Evolutionary conservation across 2,113 vertebrate species (phyloP), one percentile per base, ranked within the genome.

Genomic region (Myotis lucifugus): DNA sequence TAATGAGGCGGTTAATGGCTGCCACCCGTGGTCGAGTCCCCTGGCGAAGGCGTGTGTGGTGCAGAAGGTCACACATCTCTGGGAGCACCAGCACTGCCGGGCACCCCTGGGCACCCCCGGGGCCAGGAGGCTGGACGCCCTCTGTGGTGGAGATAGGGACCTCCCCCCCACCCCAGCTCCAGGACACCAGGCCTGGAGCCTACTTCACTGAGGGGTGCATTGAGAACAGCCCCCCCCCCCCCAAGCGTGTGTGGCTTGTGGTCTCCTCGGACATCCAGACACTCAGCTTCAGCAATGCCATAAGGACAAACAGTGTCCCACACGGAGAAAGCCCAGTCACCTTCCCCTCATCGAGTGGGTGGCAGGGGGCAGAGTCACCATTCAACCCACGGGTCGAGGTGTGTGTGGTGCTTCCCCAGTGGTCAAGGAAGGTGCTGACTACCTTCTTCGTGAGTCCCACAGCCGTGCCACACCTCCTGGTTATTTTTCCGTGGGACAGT

Each of bases 1-100:
- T 98, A 98, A 98, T 97, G 90, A 98, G 93, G 93, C 15, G 6
- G 98, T 98, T 98, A 98, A 98, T 97, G 91, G 76, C 97, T 97
- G 98, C 96, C 96, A 81, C 74, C 95, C 93, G 97, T 97, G 94
- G 95, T 97, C 93, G 74, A 88, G 74, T 54, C 4, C 46, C 89
- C 87, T 54, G 72, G 96, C 54, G 52, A 92, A 95, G 96, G 85
- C 95, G 21, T 56, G 54, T 1, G 0, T 40, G 10, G 29, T 70
- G 40, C 76, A 87, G 95, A 67, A 85, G 70, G 67, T 88, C 93
- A 52, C 88, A 87, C 81, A 50, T 78, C 37, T 88, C 54, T 90
- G 40, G 17, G 15, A 85, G 81, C 85, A 79, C 40, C 4, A 40
- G 88, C 32, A 37, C 64, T 32, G 14, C 42, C 6, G 15, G 61